phyloP scores from a whole-genome alignment of 1,140 invertebrate species.

The Drosophila cardini region DNA sequence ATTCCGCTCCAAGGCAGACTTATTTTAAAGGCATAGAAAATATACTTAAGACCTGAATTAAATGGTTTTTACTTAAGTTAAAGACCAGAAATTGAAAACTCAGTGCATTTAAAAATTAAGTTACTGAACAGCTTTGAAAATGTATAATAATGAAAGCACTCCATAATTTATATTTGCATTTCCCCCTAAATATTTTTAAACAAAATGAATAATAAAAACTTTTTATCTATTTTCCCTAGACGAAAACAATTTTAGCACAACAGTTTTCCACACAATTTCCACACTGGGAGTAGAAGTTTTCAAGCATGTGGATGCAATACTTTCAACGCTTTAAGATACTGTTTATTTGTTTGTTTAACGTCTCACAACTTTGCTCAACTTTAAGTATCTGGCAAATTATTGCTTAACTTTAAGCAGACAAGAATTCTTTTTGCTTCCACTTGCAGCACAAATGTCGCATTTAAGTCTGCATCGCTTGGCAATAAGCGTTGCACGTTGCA shows the following conservation, averaged over 20 bases:
- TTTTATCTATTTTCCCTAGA: background rate
- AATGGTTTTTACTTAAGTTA: no score
- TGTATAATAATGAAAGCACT: no score
- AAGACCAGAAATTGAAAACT: no score
- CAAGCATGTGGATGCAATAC: background rate
- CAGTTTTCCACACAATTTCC: background rate
- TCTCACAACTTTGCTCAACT: background rate
- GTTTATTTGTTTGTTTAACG: background rate
- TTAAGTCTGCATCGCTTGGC: constrained; percentile 9
- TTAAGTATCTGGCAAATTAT: constrained; percentile 1
- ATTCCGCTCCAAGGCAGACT: no score
- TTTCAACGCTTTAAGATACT: background rate
- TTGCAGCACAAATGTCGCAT: constrained; percentile 11
- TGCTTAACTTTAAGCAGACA: constrained; percentile 5
- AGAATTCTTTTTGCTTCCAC: background rate
- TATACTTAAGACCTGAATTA: no score
- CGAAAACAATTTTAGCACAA: background rate
- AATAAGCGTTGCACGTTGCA: background rate
- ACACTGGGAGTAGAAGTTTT: background rate
- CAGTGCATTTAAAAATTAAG: no score
- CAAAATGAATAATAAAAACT: background rate
- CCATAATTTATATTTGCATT: background rate
- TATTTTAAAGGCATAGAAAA: no score
- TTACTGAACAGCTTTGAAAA: no score
- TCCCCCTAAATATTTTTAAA: background rate